Conservation (phyloP, 2,888 invertebrate genomes). For the Agrilus cyanescens region DNA sequence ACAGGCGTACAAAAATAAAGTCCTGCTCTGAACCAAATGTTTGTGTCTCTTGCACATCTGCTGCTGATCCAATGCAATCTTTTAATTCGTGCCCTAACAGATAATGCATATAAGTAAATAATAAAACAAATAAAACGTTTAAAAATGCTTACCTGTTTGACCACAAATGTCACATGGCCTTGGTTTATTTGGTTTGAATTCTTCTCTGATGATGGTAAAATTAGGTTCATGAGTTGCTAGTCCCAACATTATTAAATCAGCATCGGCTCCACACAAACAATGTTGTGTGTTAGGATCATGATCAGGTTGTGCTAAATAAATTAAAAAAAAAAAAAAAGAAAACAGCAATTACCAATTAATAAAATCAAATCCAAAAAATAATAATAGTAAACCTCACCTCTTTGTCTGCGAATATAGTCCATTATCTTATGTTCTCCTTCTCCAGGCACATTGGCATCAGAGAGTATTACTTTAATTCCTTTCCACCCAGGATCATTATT, state of each 20-base stretch:
- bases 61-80: constrained; percentile 69
- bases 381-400: constrained; percentile 43
- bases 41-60: constrained; percentile 38
- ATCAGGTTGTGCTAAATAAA: constrained; percentile 64
- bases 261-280: constrained; percentile 96
- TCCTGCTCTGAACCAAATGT: constrained; percentile 63
- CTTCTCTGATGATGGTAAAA: constrained; percentile 97
- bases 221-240: constrained; percentile 97
- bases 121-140: no score
- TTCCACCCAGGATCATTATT: constrained; percentile 95
- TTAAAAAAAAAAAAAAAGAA: constrained; percentile 4
- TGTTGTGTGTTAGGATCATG: constrained; percentile 98
- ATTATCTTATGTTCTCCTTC: constrained; percentile 99
- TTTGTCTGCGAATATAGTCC: constrained; percentile 94
- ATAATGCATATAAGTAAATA: no score
- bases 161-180: constrained; percentile 93
- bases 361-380: constrained; percentile 6
- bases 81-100: constrained; percentile 80
- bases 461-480: constrained; percentile 87
- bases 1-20: constrained; percentile 88
- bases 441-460: constrained; percentile 96
- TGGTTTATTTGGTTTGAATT: constrained; percentile 95
- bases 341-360: constrained; percentile 1
- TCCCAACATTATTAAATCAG: constrained; percentile 96
- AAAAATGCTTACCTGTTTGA: constrained; percentile 46